Evolutionary conservation across 2,113 vertebrate species (phyloP).

Genomic region (Numida meleagris): DNA sequence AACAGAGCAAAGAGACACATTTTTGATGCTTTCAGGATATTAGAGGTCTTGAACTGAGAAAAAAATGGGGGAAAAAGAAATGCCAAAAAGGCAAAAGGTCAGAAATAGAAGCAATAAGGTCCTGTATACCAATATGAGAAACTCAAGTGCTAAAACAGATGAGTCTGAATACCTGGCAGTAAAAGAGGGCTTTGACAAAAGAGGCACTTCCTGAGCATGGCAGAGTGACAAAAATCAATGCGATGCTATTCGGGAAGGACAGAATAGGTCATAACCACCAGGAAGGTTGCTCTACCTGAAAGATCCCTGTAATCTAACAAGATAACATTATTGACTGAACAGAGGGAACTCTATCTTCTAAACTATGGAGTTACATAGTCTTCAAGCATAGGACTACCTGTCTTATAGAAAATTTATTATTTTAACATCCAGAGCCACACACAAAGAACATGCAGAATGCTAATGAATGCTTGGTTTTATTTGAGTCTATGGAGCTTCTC

Average conservation of each 20-base stretch:
- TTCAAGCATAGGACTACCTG: background rate
- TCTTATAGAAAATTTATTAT: background rate
- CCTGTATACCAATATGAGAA: background rate
- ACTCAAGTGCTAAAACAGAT: background rate
- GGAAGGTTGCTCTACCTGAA: background rate
- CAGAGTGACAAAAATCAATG: background rate
- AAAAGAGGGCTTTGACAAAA: background rate
- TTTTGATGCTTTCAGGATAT: background rate
- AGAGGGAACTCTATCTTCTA: background rate
- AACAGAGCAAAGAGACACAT: background rate
- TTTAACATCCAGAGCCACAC: background rate
- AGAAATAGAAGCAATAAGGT: background rate
- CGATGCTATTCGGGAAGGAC: background rate
- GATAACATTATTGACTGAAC: background rate
- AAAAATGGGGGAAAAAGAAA: fast-evolving
- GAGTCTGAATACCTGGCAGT: background rate
- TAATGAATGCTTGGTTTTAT: background rate
- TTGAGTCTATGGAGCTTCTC: background rate
- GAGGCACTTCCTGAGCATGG: background rate
- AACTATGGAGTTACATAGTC: background rate
- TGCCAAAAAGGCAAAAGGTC: background rate
- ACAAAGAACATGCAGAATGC: background rate
- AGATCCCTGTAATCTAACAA: background rate
- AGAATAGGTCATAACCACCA: background rate
- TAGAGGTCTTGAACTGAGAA: background rate